Evolutionary conservation across 2,113 vertebrate genomes (phyloP).

Genomic region (Pollimyrus isidori): DNA sequence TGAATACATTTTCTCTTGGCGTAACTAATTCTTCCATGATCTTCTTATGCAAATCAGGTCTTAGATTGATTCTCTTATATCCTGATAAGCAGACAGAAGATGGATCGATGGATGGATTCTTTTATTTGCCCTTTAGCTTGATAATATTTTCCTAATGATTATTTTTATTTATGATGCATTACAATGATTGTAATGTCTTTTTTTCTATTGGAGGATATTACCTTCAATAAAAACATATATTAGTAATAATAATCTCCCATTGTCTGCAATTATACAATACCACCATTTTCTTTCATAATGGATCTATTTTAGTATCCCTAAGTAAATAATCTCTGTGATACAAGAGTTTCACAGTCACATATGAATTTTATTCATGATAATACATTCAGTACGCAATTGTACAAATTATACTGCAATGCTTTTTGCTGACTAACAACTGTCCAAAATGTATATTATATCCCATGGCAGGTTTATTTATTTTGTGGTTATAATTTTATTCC

Average conservation of each 20-base stretch:
- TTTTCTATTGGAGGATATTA: background rate
- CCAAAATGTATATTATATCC: background rate
- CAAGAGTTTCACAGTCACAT: background rate
- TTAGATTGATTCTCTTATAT: background rate
- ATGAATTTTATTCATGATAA: background rate
- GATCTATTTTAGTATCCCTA: background rate
- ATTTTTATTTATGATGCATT: background rate
- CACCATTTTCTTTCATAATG: background rate
- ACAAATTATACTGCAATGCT: background rate
- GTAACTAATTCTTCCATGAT: background rate
- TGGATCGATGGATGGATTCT: background rate
- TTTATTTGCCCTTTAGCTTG: background rate
- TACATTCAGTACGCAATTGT: background rate
- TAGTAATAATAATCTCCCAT: background rate
- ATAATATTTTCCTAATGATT: background rate
- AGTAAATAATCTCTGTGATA: background rate
- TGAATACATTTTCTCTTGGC: background rate
- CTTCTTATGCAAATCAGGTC: background rate
- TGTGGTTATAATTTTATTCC: background rate
- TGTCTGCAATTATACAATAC: background rate
- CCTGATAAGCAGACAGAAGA: background rate
- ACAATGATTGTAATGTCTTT: background rate
- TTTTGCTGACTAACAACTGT: background rate
- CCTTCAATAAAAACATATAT: slow-evolving; percentile 4
- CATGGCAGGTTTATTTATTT: background rate